Evolutionary conservation across 1,140 invertebrate genomes (phyloP), one percentile per base, ranked within the genome.

Genomic region (Eriocheir sinensis): DNA sequence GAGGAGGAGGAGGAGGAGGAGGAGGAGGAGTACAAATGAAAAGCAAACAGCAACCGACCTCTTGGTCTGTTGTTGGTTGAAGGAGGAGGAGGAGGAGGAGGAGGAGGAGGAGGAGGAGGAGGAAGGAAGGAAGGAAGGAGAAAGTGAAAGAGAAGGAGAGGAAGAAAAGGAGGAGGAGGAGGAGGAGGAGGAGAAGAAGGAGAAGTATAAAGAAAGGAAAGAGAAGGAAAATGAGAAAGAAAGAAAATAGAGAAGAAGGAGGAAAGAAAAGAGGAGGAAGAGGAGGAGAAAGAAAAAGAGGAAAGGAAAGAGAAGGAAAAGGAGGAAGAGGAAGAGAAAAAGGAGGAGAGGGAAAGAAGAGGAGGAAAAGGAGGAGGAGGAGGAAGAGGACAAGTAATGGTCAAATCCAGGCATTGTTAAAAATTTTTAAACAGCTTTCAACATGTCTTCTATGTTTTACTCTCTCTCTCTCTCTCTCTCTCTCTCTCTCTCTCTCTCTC

Each of bases 401-500:
- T 1, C 15, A 34, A 53, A 9, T 53, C 0, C 12, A 53, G 48
- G 12, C 48, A 53, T 17, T 53, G 12, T 53, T 53, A n/a, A n/a
- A n/a, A n/a, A n/a, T n/a, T n/a, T n/a, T n/a, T n/a, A n/a, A n/a
- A n/a, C n/a, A n/a, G n/a, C n/a, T n/a, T n/a, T n/a, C n/a, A 4
- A 15, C 15, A 48, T 48, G 44, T 48, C 4, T 48, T 21, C 21
- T 60, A 60, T 60, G 2, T 21, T 60, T 60, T 21, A 21, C 53
- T 60, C 53, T 60, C 53, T 27, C 53, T 60, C 53, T 60, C 53
- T 60, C 53, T 48, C 53, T 60, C 53, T 60, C 53, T 60, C 53
- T 60, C 53, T 60, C 53, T 60, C 53, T 60, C 53, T 48, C 53
- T 72, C 60, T 72, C 60, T 72, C 60, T 72, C 60, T 72, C 60